These are phyloP conservation scores for Onychomys leucogaster DNA, from an alignment of 2,797 vertebrate species.

Conservation along the genomic window DNA sequence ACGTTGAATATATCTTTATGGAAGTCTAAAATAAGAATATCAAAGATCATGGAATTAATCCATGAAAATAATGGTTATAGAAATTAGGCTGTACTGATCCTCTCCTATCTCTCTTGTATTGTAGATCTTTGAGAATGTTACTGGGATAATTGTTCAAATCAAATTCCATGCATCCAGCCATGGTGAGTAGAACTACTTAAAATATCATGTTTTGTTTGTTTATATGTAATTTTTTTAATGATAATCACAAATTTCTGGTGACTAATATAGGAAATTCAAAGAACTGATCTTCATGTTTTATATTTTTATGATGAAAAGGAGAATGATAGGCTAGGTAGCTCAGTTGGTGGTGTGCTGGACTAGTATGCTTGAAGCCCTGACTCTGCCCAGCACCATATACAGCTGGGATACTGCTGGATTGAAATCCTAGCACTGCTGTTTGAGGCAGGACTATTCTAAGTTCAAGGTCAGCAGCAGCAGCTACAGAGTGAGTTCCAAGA, in stretches of 20 bases:
- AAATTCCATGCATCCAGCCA: not conserved
- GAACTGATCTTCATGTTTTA: not conserved
- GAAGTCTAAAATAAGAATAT: not conserved
- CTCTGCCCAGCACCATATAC: not conserved
- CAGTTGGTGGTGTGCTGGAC: not conserved
- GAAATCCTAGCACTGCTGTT: not conserved
- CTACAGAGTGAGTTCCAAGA: not conserved
- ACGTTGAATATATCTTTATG: not conserved
- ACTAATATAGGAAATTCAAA: not conserved
- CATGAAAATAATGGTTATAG: not conserved
- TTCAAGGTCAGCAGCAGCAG: not conserved
- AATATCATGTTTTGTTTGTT: not conserved
- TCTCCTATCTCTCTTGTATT: slow-evolving; percentile 22
- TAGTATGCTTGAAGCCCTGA: not conserved
- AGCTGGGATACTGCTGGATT: not conserved
- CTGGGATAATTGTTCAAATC: slow-evolving; percentile 15
- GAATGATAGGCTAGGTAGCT: not conserved
- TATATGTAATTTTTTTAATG: not conserved
- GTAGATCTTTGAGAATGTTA: slow-evolving; percentile 54
- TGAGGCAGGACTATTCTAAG: not conserved
- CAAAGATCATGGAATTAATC: not conserved
- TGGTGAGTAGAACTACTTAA: slow-evolving; percentile 62
- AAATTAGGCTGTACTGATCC: not conserved
- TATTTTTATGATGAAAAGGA: not conserved
- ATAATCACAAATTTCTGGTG: not conserved